Evolutionary conservation across 2,888 invertebrate genomes (phyloP), one percentile per base, ranked within the genome.

Genomic region (Lasioglossum lativentre): DNA sequence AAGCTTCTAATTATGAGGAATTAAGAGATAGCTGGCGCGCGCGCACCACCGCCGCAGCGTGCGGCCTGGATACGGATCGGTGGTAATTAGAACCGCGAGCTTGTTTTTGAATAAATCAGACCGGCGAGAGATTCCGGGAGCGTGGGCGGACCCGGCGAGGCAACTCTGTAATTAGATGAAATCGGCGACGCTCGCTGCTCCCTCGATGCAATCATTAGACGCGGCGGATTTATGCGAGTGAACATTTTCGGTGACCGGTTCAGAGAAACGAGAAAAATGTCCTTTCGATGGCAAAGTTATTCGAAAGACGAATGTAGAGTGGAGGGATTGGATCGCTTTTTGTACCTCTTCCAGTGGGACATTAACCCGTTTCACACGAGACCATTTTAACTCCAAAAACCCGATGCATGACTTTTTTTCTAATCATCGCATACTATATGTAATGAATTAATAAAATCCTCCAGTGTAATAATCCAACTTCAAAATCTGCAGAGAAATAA

Each of bases 1-100:
- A 47, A 52, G 56, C 75, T 82, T 72, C 83, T 82, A 83, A 82
- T 83, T 83, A 75, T 63, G 75, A 83, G 52, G 72, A 83, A 83
- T 83, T 72, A 83, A 75, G 63, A 52, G 42, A 63, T 59, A 34
- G 52, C 68, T 40, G 10, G 19, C 19, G 34, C 34, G 34, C 10
- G 19, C 19, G 30, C 19, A 34, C 19, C 47, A n/a, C 12, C 14
- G 59, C 59, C 27, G 14, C 27, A 1, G n/a, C 6, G 34, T 8
- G 8, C 38, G 5, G 38, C 6, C 34, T 66, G 27, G 80, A 81
- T 79, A 70, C 47, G 34, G n/a, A 34, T 68, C 52, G n/a, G 38
- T 47, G 68, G 76, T 47, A 77, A 68, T 77, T 77, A 70, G 74
- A 82, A 74, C 81, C 73, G 66, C 81, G 45, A 70, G 40, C 40